Evolutionary conservation across 1,140 invertebrate species (phyloP), one percentile per base, ranked within the genome.

Genomic region (Zaprionus lachaisei): DNA sequence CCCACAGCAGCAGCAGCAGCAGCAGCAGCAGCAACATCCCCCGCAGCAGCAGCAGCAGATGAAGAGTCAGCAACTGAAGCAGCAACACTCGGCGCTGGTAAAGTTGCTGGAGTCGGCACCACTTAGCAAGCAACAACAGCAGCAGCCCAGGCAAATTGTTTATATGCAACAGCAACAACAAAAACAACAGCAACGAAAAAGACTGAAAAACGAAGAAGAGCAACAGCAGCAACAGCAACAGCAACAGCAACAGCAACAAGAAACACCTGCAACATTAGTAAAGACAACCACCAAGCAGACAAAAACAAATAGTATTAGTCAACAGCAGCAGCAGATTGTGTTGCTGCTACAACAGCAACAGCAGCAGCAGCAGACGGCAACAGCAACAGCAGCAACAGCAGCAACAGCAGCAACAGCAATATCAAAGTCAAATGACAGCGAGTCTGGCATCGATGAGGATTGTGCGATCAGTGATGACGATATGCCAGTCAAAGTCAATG

Each of bases 31-130:
- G 28, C 76, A 82, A 37, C 80, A 60, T 5, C 56, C 34, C 14
- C 66, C 44, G 6, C 62, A 71, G 9, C 76, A 79, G 15, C 79
- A 76, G 15, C 74, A 78, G 67, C 71, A 78, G 49, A 67, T 60
- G 17, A 93, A 92, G 77, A 92, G 89, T 74, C 83, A 91, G 66
- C 83, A 92, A 72, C 77, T 93, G 31, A 93, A 93, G 72, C 91
- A 93, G 64, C 79, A 90, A 56, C 92, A 93, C 34, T 92, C 92
- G n/a, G 91, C 91, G 2, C 57, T 93, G 74, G 92, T 93, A n/a
- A 92, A 91, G 56, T 65, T 93, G 51, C 68, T 93, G 60, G 92
- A 93, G 72, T 92, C 92, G 14, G 92, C 86, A 63, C 92, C 92
- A 15, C 77, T 93, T 6, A 87, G 68, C 47, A 82, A 83, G n/a